Evolutionary conservation across 2,113 vertebrate species (phyloP).

Genomic region (Notarius quadriscutis): DNA sequence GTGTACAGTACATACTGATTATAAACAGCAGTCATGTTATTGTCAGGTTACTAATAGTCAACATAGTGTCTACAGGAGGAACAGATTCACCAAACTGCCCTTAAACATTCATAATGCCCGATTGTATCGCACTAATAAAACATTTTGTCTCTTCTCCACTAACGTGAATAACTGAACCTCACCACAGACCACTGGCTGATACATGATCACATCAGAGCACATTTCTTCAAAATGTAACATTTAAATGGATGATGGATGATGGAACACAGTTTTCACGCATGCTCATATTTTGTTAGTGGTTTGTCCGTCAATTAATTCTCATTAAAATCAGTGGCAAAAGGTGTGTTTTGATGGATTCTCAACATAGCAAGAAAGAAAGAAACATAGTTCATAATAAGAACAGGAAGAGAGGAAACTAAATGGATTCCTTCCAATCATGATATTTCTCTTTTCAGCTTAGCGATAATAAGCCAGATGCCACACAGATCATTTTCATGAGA

Average conservation of each 20-base stretch:
- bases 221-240: background rate
- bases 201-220: background rate
- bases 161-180: background rate
- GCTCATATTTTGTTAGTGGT: background rate
- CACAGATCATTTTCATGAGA: constrained; percentile 23
- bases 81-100: background rate
- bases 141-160: background rate
- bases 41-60: background rate
- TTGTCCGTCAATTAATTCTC: background rate
- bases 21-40: background rate
- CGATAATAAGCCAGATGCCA: constrained; percentile 38
- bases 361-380: background rate
- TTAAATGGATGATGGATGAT: background rate
- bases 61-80: background rate
- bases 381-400: background rate
- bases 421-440: constrained; percentile 1
- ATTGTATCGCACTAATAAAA: background rate
- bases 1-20: background rate
- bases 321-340: background rate
- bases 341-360: background rate
- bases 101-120: background rate
- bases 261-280: background rate
- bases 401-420: background rate
- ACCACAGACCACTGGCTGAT: background rate
- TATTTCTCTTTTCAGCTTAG: constrained; percentile 26